Evolutionary conservation across 2,888 invertebrate genomes (phyloP), one percentile per base, ranked within the genome.

Genomic region (Phortica magna): DNA sequence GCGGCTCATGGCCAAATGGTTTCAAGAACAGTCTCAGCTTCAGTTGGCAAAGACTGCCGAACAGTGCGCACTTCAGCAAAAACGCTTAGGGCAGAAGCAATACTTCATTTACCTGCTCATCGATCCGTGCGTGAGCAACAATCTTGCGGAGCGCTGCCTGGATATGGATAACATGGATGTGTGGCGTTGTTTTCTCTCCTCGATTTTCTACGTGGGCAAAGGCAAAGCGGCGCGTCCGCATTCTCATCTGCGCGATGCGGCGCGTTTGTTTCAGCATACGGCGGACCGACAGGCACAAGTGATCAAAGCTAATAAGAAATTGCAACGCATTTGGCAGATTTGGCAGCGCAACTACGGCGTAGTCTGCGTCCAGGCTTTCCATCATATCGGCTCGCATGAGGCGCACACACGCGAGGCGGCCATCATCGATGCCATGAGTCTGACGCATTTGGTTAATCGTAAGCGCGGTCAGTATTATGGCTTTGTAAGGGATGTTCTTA

Each of bases 131-230:
- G 77, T 88, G 0, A 83, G 80, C 3, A 81, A 83, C 19, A 75
- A 74, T 0, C 64, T 86, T 0, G 72, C 17, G 3, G 57, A 41
- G 0, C 81, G 83, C 0, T 70, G 80, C 2, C 5, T 7, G 0
- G 4, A 17, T 7, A 80, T 84, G 59, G 89, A 92, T 10, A 88
- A 91, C 3, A 91, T 93, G 9, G 93, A 94, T 12, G 91, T 94
- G 0, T 98, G 98, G 95, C 90, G 93, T 59, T 94, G 93, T 0
- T 99, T 99, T 90, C 91, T 98, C 2, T 93, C 94, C 43, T 94
- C 97, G 0, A 95, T 99, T 81, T 99, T 99, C 92, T 99, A 99
- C 90, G 95, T 99, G 19, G 99, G 99, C 0, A 98, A 98, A 93
- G 98, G 98, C 77, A 97, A 96, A 90, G 94, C 96, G 10, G 94